A percentile compares a stretch with the other conserved stretches of the same genome.
Evolutionary conservation across 2,888 invertebrate genomes (phyloP).

Genomic region (Tetragonisca angustula): DNA sequence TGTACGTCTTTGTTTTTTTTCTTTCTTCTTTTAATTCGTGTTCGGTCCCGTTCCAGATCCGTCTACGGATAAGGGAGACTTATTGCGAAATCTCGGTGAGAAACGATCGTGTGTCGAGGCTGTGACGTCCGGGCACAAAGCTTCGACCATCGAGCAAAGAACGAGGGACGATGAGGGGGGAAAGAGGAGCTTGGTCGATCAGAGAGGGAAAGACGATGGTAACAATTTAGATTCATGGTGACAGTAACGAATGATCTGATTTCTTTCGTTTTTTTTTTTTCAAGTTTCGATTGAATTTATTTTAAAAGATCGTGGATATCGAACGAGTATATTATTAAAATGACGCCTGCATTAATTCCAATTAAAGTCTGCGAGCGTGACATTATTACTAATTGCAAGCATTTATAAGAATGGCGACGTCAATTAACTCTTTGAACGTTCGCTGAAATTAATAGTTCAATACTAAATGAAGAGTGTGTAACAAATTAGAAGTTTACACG

Average conservation of each 20-base stretch:
- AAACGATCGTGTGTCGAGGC: constrained; percentile 1
- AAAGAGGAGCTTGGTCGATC: constrained; percentile 25
- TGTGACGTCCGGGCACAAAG: constrained; percentile 20
- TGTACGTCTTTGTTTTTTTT: no score
- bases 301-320: neutral
- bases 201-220: constrained; percentile 41
- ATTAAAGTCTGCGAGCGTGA: no score
- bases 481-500: no score
- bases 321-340: no score
- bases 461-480: no score
- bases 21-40: no score
- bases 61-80: constrained; percentile 16
- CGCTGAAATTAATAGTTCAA: no score
- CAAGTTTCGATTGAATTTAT: neutral
- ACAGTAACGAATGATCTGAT: neutral
- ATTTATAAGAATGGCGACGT: no score
- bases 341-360: no score
- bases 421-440: no score
- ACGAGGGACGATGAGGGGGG: neutral
- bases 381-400: no score
- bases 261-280: no score
- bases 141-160: constrained; percentile 12
- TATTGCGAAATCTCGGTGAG: constrained; percentile 16
- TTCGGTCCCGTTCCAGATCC: constrained; percentile 25
- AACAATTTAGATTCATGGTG: neutral